Conservation (phyloP, 2,888 invertebrate species). For the Deladenus siricidicola region DNA sequence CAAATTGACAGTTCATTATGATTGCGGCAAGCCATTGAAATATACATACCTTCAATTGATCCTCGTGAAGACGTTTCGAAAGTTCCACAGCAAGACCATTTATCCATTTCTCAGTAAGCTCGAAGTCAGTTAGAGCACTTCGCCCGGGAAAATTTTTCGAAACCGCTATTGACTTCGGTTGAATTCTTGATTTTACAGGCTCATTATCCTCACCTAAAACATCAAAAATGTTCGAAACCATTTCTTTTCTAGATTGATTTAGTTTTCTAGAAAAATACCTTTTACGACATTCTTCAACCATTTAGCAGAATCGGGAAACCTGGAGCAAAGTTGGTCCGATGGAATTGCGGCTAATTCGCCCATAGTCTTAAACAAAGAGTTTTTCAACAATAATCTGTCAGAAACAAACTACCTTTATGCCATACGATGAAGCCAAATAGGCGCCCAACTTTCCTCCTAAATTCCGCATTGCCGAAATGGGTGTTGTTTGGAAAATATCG, state of each 20-base stretch:
- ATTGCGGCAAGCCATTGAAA: too few species aligned
- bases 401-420: too few species aligned
- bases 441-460: slow-evolving; percentile 94
- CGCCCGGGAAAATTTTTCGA: slow-evolving; percentile 85
- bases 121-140: slow-evolving; percentile 64
- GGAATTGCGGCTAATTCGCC: slow-evolving; percentile 66
- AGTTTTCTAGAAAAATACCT: slow-evolving; percentile 11
- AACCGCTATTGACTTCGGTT: slow-evolving; percentile 16
- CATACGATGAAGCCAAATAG: too few species aligned
- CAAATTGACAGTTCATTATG: background rate
- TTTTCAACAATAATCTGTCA: too few species aligned
- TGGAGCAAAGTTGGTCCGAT: slow-evolving; percentile 9
- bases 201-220: slow-evolving; percentile 61
- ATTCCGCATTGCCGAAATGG: slow-evolving; percentile 75
- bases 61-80: background rate
- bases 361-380: slow-evolving; percentile 70
- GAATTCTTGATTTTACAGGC: slow-evolving; percentile 64
- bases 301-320: slow-evolving; percentile 33
- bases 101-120: slow-evolving; percentile 57
- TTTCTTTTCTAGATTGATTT: too few species aligned
- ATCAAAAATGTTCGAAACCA: too few species aligned
- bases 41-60: slow-evolving; percentile 8
- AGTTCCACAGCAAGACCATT: background rate
- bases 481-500: slow-evolving; percentile 64
- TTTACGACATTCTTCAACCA: slow-evolving; percentile 30